Evolutionary conservation across 2,797 vertebrate genomes (phyloP), one percentile per base, ranked within the genome.

Genomic region (Mycteria americana): DNA sequence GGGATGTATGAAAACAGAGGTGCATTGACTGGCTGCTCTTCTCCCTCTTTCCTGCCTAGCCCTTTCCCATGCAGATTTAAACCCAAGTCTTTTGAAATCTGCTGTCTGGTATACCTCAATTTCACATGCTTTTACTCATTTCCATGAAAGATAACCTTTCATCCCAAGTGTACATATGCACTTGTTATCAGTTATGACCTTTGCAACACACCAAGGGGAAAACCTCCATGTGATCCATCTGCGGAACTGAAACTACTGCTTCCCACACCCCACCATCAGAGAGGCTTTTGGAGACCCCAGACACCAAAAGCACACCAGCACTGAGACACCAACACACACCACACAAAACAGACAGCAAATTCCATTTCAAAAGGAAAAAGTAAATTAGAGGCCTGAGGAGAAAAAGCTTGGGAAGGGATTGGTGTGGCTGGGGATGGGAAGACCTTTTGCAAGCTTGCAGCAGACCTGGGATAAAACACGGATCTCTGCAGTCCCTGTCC

Each of bases 251-350:
- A 91, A 80, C 28, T 69, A 62, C n/a, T 59, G 25, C 64, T 91
- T 88, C 25, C 64, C 23, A 74, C 4, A 1, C 13, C 31, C 37
- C 35, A 33, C 10, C 33, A 37, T 10, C 33, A 48, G 18, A 57
- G 24, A 54, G n/a, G 48, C 33, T 70, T 87, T 28, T 13, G 39
- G 31, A 62, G 46, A 68, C 13, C 14, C 4, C 41, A 37, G 35
- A 31, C 39, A 68, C 8, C 10, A 45, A 69, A 69, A 83, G 30
- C 39, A 74, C 56, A 63, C 7, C 45, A 76, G 43, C 67, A 64
- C 30, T 8, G 11, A 85, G 50, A 76, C 21, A 53, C 13, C 5
- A 6, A 54, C 0, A 0, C 22, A 53, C 2, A 0, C 41, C 31
- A 33, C 41, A 56, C 13, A 27, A 33, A 84, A 18, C 24, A 63